Conservation (phyloP, 2,113 vertebrate species). For the Podilymbus podiceps region DNA sequence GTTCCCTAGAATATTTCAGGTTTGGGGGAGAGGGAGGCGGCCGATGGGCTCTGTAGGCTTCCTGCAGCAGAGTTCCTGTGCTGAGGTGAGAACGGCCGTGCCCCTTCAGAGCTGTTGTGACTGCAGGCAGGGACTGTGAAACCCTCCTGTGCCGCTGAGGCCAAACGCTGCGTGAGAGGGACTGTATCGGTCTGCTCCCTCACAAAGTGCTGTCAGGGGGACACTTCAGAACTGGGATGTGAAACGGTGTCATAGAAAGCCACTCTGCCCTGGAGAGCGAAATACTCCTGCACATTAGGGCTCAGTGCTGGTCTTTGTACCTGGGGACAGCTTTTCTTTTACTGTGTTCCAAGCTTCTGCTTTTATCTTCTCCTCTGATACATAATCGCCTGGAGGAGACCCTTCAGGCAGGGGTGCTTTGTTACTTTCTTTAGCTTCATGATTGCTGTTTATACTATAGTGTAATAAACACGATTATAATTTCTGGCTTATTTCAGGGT, state of each 20-base stretch:
- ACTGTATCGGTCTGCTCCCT: background rate
- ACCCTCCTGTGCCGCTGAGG: background rate
- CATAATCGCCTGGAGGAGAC: background rate
- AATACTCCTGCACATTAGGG: background rate
- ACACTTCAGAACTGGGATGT: background rate
- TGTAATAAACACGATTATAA: background rate
- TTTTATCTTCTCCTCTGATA: background rate
- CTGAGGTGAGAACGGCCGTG: background rate
- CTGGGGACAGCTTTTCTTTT: background rate
- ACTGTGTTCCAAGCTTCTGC: background rate
- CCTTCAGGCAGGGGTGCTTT: background rate
- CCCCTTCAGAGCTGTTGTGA: background rate
- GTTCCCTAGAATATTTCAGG: background rate
- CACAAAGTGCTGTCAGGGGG: background rate
- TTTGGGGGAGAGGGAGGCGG: background rate
- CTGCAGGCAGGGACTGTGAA: background rate
- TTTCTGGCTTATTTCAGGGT: slow-evolving; percentile 8
- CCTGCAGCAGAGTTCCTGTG: background rate
- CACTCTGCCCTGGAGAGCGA: background rate
- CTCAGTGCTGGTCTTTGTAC: background rate
- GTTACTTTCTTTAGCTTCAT: slow-evolving; percentile 20
- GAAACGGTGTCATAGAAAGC: background rate
- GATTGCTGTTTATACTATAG: background rate
- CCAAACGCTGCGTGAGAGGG: background rate
- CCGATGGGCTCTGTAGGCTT: background rate